These are phyloP conservation scores for Acromyrmex heyeri DNA, from an alignment of 1,140 invertebrate genomes.

Conservation along the genomic window DNA sequence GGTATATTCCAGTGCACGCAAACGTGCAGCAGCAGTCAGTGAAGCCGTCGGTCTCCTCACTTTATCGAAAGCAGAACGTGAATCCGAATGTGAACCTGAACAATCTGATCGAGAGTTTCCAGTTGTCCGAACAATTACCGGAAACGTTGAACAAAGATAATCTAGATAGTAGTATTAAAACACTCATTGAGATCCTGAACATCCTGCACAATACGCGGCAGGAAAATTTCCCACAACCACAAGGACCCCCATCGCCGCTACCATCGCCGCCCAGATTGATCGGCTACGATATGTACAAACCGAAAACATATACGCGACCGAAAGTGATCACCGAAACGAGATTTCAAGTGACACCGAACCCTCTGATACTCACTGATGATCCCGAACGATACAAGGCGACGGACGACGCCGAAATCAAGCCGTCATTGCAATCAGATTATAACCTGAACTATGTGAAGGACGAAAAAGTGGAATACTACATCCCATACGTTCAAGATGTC, in stretches of 20 bases:
- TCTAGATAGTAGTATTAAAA: conserved; percentile 92
- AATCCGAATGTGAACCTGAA: conserved; percentile 73
- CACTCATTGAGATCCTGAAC: conserved; percentile 90
- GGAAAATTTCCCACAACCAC: conserved; percentile 52
- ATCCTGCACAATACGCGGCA: conserved; percentile 87
- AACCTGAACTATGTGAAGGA: conserved; percentile 53
- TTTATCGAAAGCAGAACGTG: conserved; percentile 59
- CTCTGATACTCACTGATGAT: conserved; percentile 71
- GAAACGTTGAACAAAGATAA: conserved; percentile 92
- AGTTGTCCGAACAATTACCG: conserved; percentile 91
- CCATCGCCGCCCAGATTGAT: conserved; percentile 33
- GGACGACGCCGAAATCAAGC: neutral
- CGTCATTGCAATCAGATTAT: conserved; percentile 18
- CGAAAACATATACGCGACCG: conserved; percentile 69
- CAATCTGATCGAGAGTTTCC: conserved; percentile 87
- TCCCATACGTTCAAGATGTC: conserved; percentile 80
- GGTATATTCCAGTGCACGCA: conserved; percentile 65
- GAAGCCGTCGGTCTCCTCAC: neutral
- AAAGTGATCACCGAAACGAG: conserved; percentile 82
- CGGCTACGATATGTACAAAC: conserved; percentile 72
- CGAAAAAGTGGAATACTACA: conserved; percentile 81
- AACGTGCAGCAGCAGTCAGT: neutral
- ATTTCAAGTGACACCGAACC: conserved; percentile 79
- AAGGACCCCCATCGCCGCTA: neutral
- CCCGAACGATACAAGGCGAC: conserved; percentile 64